A percentile compares a stretch with the other conserved stretches of the same genome.
Conservation (phyloP, 2,888 invertebrate species). For the Eupithecia tripunctaria region DNA sequence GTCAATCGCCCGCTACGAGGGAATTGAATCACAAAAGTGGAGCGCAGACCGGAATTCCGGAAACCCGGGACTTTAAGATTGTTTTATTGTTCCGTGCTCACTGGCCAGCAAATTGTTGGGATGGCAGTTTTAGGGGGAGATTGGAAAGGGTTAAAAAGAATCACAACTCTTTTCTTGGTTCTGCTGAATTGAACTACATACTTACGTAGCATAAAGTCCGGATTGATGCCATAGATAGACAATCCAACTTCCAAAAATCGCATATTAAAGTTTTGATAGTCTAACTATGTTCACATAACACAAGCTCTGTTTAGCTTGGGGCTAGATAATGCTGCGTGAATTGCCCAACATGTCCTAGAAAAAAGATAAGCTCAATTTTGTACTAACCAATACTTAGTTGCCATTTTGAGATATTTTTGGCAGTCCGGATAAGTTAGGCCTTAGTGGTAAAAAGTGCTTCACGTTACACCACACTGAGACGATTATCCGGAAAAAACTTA, state of each 20-base stretch:
- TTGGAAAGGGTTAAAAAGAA: not conserved
- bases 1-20: slow-evolving; percentile 30
- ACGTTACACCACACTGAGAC: too few relatives aligned
- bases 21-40: slow-evolving; percentile 36
- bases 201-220: not conserved
- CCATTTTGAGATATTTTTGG: not conserved
- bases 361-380: not conserved
- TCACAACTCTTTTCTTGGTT: not conserved
- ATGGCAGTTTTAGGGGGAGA: not conserved
- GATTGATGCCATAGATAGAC: not conserved
- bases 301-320: too few relatives aligned
- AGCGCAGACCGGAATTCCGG: not conserved
- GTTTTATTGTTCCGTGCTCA: slow-evolving; percentile 15
- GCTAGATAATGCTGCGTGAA: too few relatives aligned
- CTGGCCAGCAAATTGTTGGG: not conserved
- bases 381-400: not conserved
- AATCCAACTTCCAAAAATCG: not conserved
- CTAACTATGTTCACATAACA: not conserved
- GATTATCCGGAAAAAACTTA: not conserved
- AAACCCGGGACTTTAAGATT: slow-evolving; percentile 15
- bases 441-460: too few relatives aligned
- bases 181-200: not conserved
- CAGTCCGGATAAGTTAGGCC: too few relatives aligned
- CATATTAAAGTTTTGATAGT: not conserved
- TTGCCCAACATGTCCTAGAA: too few relatives aligned